A percentile compares a stretch with the other conserved stretches of the same genome.
Evolutionary conservation across 2,113 vertebrate genomes (phyloP).

Genomic region (Oncorhynchus clarkii): DNA sequence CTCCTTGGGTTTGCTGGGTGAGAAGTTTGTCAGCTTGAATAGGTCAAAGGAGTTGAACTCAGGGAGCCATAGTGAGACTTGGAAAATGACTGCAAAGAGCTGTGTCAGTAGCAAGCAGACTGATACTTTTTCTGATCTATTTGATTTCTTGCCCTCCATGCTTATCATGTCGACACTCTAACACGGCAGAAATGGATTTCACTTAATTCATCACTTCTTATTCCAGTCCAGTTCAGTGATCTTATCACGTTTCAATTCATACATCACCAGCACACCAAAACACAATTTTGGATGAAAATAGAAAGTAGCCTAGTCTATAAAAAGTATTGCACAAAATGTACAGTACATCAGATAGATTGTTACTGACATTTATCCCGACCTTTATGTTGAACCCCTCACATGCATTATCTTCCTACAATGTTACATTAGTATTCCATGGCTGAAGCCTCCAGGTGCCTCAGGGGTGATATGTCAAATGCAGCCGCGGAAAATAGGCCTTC

Average conservation of each 20-base stretch:
- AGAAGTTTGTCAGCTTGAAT: conserved; percentile 14
- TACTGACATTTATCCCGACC: background rate
- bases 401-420: background rate
- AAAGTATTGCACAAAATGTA: background rate
- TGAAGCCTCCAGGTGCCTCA: background rate
- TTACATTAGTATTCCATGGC: background rate
- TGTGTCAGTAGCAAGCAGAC: too few species aligned
- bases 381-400: background rate
- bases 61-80: too few species aligned
- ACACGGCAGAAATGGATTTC: background rate
- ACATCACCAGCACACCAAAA: background rate
- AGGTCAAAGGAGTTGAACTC: too few species aligned
- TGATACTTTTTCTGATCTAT: too few species aligned
- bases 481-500: background rate
- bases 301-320: background rate
- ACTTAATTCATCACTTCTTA: background rate
- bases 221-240: too few species aligned
- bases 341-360: background rate
- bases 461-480: background rate
- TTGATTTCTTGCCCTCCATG: too few species aligned
- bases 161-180: too few species aligned
- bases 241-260: background rate
- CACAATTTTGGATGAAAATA: background rate
- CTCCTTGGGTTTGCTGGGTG: conserved; percentile 28
- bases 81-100: too few species aligned